These are phyloP conservation scores for Dolichoris vasculosae DNA, from an alignment of 1,140 invertebrate genomes.

Conservation along the genomic window DNA sequence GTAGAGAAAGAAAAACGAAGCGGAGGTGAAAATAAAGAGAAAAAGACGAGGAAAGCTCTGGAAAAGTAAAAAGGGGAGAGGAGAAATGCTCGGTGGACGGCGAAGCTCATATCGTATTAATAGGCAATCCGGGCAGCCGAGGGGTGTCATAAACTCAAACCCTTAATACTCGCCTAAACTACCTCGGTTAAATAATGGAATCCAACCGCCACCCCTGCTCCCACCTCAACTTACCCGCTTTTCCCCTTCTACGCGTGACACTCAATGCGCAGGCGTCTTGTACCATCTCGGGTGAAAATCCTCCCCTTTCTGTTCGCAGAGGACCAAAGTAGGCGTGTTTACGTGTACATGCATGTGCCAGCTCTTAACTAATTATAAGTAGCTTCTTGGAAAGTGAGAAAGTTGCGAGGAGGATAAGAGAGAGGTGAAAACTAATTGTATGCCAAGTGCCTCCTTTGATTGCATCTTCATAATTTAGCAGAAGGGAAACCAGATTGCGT, in stretches of 20 bases:
- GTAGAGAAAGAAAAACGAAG: neutral
- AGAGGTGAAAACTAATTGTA: slow-evolving; percentile 46
- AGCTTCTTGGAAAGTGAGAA: slow-evolving; percentile 19
- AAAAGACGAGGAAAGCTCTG: slow-evolving; percentile 51
- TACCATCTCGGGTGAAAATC: slow-evolving; percentile 16
- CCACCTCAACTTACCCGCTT: neutral
- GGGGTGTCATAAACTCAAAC: slow-evolving; percentile 76
- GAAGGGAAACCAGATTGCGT: neutral
- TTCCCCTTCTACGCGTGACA: neutral
- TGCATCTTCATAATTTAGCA: slow-evolving; percentile 49
- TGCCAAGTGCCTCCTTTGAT: slow-evolving; percentile 39
- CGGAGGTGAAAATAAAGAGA: slow-evolving; percentile 27
- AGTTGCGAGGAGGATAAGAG: neutral
- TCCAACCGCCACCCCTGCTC: slow-evolving; percentile 50
- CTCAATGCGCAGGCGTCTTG: neutral
- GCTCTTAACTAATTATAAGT: slow-evolving; percentile 51
- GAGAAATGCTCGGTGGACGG: slow-evolving; percentile 60
- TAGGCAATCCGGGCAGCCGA: slow-evolving; percentile 75
- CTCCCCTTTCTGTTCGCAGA: neutral
- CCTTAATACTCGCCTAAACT: slow-evolving; percentile 76
- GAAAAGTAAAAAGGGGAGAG: slow-evolving; percentile 45
- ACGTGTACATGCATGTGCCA: neutral
- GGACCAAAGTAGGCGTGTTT: slow-evolving; percentile 16
- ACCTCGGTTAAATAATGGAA: slow-evolving; percentile 76
- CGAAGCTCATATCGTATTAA: slow-evolving; percentile 76